Base-by-base conservation (phyloP, 2,113 vertebrate species). In the Oryzias javanicus region DNA sequence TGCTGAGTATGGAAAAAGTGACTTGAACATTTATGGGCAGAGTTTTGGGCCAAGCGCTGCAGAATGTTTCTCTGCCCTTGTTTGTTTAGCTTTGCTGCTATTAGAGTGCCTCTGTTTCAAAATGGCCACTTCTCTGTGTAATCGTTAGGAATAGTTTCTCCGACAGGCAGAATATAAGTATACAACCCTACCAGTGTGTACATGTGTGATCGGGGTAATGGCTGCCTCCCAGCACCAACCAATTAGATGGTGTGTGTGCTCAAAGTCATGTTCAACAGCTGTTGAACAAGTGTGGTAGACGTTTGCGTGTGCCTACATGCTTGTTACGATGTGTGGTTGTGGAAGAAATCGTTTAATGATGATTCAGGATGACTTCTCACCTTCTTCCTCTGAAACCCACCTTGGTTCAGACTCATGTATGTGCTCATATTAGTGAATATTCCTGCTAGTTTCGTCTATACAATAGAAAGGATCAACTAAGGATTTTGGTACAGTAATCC, bases 1-100 rank as follows among this genome's bases (percentile, higher is more conserved):
- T 82, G 84, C 86, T 81, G 80, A 86, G 70, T 72, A 14, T 76
- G 84, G 80, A 86, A 89, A 86, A 89, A 86, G 68, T 86, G 85
- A 83, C 80, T 64, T 55, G 57, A 71, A 78, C 74, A 67, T 89
- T 84, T 84, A 86, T 76, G 67, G 72, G 76, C 72, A 2, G 29
- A 64, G 58, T 77, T 83, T 78, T 68, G 51, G 68, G 62, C 79
- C 78, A 70, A 82, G 64, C 45, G 55, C 71, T 71, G 83, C 83
- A 71, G 70, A 57, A 67, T 60, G 49, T 49, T 77, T 64, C 60
- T 35, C 45, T 55, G 57, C 65, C 70, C 1, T 16, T 60, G 44
- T 73, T 81, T 78, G 74, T 83, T 72, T 81, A 49, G 78, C 64
- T 44, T 55, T 61, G 42, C 62, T 70, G 2, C 61, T 58, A 61